Conservation (phyloP, 2,797 vertebrate species). For the Lates japonicus region DNA sequence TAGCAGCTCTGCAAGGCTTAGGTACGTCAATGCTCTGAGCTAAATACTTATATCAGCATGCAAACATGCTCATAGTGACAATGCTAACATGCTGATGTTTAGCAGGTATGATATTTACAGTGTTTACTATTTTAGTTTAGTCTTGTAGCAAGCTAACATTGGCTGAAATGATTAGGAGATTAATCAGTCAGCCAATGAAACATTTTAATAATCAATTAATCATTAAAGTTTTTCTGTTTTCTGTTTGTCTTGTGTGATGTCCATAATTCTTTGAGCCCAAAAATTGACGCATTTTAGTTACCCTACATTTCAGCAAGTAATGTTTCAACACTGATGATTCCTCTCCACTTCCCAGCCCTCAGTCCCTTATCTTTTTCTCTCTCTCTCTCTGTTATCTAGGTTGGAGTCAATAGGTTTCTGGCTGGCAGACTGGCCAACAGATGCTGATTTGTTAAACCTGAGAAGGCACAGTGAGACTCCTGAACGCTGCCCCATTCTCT, state of each 20-base stretch:
- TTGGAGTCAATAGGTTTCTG: conserved; percentile 71
- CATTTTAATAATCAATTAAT: too few relatives aligned
- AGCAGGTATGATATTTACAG: too few relatives aligned
- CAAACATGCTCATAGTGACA: too few relatives aligned
- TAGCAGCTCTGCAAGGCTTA: background rate
- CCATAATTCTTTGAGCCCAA: background rate
- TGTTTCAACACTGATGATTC: conserved; percentile 28
- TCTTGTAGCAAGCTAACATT: background rate
- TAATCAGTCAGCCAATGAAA: too few relatives aligned
- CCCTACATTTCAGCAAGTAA: conserved; percentile 34
- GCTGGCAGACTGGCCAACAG: conserved; percentile 75
- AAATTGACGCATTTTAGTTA: background rate
- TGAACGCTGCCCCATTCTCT: conserved; percentile 58
- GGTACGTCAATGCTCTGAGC: too few relatives aligned
- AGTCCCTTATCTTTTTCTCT: conserved; percentile 12
- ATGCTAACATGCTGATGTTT: too few relatives aligned
- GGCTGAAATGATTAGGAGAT: background rate
- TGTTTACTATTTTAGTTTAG: background rate
- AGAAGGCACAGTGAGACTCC: conserved; percentile 77
- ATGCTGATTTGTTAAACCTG: conserved; percentile 84
- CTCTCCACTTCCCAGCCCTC: conserved; percentile 19
- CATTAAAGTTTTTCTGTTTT: background rate
- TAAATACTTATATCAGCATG: too few relatives aligned
- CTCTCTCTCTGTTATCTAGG: conserved; percentile 62
- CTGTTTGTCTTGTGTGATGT: background rate